Conservation (phyloP, 2,797 vertebrate genomes). For the Nothura maculosa region DNA sequence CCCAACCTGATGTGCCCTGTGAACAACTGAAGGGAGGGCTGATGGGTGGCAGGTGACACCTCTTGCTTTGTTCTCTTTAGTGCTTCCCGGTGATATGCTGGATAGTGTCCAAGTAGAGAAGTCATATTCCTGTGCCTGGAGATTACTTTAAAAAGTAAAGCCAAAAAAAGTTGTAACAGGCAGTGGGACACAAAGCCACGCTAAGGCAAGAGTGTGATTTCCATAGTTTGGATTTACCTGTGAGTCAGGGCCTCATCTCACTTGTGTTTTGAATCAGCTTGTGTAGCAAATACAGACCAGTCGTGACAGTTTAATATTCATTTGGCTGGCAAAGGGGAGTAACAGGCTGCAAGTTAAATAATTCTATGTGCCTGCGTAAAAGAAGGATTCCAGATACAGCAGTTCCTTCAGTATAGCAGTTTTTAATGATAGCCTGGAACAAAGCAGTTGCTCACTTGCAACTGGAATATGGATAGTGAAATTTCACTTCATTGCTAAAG, state of each 20-base stretch:
- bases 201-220: neutral
- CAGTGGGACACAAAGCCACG: neutral
- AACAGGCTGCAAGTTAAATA: neutral
- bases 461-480: neutral
- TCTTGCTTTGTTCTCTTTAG: accelerated
- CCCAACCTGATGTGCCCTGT: neutral
- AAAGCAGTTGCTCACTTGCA: neutral
- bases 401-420: neutral
- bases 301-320: neutral
- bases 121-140: accelerated
- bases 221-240: accelerated
- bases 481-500: neutral
- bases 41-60: neutral
- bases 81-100: neutral
- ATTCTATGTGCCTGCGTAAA: neutral
- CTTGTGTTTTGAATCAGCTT: neutral
- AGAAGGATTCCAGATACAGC: neutral
- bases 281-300: neutral
- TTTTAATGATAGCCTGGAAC: neutral
- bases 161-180: neutral
- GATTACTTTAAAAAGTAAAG: neutral
- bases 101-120: neutral
- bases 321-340: neutral
- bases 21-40: neutral
- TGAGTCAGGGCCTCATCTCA: neutral